phyloP scores from a whole-genome alignment of 2,113 vertebrate genomes.

The Osmerus eperlanus region DNA sequence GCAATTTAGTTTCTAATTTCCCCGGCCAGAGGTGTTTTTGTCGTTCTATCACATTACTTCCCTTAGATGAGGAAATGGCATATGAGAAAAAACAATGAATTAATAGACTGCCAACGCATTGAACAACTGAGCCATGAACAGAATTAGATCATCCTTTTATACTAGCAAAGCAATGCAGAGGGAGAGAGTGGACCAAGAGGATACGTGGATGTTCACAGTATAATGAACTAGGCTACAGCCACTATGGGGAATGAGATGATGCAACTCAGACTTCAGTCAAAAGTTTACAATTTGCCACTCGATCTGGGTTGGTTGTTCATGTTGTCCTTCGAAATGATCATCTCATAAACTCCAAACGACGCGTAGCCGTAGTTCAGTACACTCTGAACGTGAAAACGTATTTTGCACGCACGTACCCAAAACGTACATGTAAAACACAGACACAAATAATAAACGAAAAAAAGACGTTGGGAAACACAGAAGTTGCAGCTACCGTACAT shows the following conservation, averaged over 20 bases:
- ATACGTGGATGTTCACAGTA: conserved; percentile 52
- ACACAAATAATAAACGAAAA: conserved; percentile 49
- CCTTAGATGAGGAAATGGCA: conserved; percentile 52
- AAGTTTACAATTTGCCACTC: neutral
- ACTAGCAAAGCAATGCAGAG: conserved; percentile 72
- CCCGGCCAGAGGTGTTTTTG: conserved; percentile 30
- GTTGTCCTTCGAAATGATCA: neutral
- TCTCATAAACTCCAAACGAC: conserved; percentile 12
- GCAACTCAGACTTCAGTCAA: neutral
- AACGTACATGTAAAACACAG: conserved; percentile 65
- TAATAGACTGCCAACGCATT: conserved; percentile 54
- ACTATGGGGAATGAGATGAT: conserved; percentile 14
- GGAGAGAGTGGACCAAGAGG: conserved; percentile 54
- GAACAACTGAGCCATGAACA: conserved; percentile 50
- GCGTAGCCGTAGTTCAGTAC: conserved; percentile 56
- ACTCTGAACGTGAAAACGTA: conserved; percentile 38
- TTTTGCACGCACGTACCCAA: conserved; percentile 53
- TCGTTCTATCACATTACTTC: conserved; percentile 47
- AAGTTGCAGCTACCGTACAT: conserved; percentile 46
- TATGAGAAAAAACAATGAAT: conserved; percentile 31
- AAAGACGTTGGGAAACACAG: conserved; percentile 32
- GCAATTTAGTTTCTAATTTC: conserved; percentile 17
- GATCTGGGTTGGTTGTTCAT: neutral
- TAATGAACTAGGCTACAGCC: conserved; percentile 61
- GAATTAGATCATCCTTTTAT: conserved; percentile 79